phyloP scores from a whole-genome alignment of 2,797 vertebrate genomes.

The Lagocephalus sceleratus region DNA sequence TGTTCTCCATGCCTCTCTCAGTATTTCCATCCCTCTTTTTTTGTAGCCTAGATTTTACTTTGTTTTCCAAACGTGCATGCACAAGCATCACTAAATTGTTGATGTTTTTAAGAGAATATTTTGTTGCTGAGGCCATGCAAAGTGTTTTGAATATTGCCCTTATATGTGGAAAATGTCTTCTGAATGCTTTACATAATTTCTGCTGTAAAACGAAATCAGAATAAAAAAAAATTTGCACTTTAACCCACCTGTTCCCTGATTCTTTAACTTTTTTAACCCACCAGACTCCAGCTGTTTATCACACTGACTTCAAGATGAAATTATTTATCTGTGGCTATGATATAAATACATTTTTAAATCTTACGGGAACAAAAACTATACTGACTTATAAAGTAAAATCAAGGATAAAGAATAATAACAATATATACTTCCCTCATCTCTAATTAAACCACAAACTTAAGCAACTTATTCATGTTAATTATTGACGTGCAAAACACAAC shows the following conservation, averaged over 20 bases:
- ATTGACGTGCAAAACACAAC: neutral
- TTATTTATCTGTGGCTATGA: too few species aligned
- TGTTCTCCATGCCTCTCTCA: constrained; percentile 74
- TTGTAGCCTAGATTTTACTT: constrained; percentile 74
- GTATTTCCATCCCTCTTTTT: constrained; percentile 68
- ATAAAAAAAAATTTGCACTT: constrained; percentile 84
- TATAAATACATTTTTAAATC: too few species aligned
- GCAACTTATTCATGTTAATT: neutral
- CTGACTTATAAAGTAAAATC: too few species aligned
- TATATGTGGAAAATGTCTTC: constrained; percentile 99
- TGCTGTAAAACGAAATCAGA: constrained; percentile 99
- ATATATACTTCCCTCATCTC: too few species aligned
- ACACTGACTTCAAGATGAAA: too few species aligned
- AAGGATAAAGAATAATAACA: too few species aligned
- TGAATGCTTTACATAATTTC: constrained; percentile 99
- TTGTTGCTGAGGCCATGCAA: constrained; percentile 99
- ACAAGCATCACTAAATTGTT: constrained; percentile 99
- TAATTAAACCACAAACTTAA: too few species aligned
- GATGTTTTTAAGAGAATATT: constrained; percentile 96
- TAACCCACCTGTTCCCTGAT: constrained; percentile 40
- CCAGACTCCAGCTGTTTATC: neutral
- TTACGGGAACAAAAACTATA: too few species aligned
- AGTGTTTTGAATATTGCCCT: constrained; percentile 99
- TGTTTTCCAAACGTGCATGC: constrained; percentile 99
- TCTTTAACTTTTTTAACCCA: constrained; percentile 23